Evolutionary conservation across 2,888 invertebrate species (phyloP), one percentile per base, ranked within the genome.

Genomic region (Malachius bipustulatus): DNA sequence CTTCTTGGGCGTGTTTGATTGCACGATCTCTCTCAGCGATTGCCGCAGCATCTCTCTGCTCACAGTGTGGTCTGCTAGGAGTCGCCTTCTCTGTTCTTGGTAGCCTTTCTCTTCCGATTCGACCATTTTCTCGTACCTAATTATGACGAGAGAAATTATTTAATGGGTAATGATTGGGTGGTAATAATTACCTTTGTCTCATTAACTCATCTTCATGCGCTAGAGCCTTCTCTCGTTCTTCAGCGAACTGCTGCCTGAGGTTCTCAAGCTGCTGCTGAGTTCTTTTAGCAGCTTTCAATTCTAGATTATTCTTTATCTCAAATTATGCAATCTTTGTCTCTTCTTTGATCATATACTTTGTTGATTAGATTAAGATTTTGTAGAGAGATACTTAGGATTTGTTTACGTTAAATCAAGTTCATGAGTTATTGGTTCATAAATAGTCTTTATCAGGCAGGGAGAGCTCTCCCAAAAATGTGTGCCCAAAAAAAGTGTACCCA

Each of bases 141-240:
- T n/a, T n/a, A n/a, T n/a, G n/a, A n/a, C n/a, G n/a, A n/a, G n/a
- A n/a, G n/a, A n/a, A n/a, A n/a, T n/a, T n/a, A n/a, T n/a, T n/a
- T n/a, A n/a, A n/a, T n/a, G n/a, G n/a, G n/a, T n/a, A n/a, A n/a
- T n/a, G n/a, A n/a, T n/a, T n/a, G n/a, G n/a, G n/a, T n/a, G n/a
- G n/a, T 13, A 6, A 28, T 28, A 9, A 14, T 31, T 49, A 70
- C 68, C 75, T 66, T 46, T 69, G 65, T 32, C 71, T 62, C 30
- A 76, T 64, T 4, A 71, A 64, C 37, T 70, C 70, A 30, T 75
- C 65, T 51, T 79, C 78, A 40, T 71, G 71, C 12, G 68, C 64
- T 24, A 77, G 59, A 8, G 72, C 68, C 35, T 70, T 65, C 49
- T 79, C 78, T 19, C 76, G 67, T 54, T 76, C 78, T 39, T 67